Base-by-base conservation (phyloP, 2,113 vertebrate species). In the Daubentonia madagascariensis region DNA sequence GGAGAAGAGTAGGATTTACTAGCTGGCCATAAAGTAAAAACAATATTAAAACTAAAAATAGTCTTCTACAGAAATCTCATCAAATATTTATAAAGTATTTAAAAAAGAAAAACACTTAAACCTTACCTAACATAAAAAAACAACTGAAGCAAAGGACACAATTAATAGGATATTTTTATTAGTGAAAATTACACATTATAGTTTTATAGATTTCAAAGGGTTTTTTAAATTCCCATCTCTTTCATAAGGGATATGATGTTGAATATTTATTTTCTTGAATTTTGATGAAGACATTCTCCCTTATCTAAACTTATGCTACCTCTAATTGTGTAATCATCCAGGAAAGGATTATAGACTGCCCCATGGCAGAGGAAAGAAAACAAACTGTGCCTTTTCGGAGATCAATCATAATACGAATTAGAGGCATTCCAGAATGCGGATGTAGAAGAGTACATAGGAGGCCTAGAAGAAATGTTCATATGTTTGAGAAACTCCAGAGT, bases 61-160 rank as follows among this genome's bases (percentile, higher is more conserved):
- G 59, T 45, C 32, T 23, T 86, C 73, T 91, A 16, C 48, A 70
- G 45, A 96, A 89, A 89, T 94, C 5, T 92, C 75, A 96, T 96
- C 57, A 97, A 80, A 96, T 97, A 97, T 98, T 90, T 90, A 84
- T 65, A 89, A 91, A 30, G 5, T 23, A 57, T 78, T 83, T 86
- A 89, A 78, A 86, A 35, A 93, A 61, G n/a, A 40, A 75, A 89
- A 94, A 2, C 79, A 0, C 14, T 84, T 43, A 85, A 91, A 63
- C 1, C 8, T 85, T 67, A 79, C 48, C 35, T 80, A 68, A 37
- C 70, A 81, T 22, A 3, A 63, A 80, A 92, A 68, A 45, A 73
- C 61, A 92, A 57, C 13, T 23, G 11, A 81, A 81, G 4, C 3
- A 70, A 93, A 93, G 28, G 2, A 73, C 4, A 40, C 1, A 91